phyloP scores from a whole-genome alignment of 2,797 vertebrate genomes.

The Chromis chromis region DNA sequence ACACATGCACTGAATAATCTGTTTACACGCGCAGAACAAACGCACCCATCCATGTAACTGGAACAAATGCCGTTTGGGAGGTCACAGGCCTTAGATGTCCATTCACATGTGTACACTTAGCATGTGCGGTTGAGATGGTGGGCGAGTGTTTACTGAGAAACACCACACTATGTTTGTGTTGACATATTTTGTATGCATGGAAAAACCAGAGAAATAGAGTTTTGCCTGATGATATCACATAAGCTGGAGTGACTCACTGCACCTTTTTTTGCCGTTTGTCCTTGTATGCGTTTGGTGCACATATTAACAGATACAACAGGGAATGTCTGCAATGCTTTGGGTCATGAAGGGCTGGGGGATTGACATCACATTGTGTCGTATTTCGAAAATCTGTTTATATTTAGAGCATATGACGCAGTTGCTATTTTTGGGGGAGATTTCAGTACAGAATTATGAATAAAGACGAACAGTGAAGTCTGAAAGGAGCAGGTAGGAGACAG shows the following conservation, averaged over 20 bases:
- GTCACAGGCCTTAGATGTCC: constrained; percentile 43
- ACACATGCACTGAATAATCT: constrained; percentile 26
- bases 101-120: constrained; percentile 27
- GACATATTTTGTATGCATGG: constrained; percentile 27
- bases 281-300: constrained; percentile 14
- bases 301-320: constrained; percentile 12
- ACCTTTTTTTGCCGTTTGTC: constrained; percentile 43
- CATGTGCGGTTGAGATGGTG: constrained; percentile 25
- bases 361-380: not conserved
- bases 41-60: constrained; percentile 15
- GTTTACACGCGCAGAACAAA: constrained; percentile 22
- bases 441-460: not conserved
- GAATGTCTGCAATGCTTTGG: constrained; percentile 1
- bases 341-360: not conserved
- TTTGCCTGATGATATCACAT: constrained; percentile 27
- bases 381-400: not conserved
- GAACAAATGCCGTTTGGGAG: constrained; percentile 41
- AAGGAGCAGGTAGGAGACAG: not conserved
- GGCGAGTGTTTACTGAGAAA: constrained; percentile 16
- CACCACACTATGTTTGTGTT: constrained; percentile 33
- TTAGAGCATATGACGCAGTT: not conserved
- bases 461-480: not conserved
- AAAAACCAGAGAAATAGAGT: constrained; percentile 15
- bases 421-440: not conserved
- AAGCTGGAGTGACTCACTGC: constrained; percentile 42